Conservation (phyloP, 2,113 vertebrate species). For the Todiramphus saurophagus region DNA sequence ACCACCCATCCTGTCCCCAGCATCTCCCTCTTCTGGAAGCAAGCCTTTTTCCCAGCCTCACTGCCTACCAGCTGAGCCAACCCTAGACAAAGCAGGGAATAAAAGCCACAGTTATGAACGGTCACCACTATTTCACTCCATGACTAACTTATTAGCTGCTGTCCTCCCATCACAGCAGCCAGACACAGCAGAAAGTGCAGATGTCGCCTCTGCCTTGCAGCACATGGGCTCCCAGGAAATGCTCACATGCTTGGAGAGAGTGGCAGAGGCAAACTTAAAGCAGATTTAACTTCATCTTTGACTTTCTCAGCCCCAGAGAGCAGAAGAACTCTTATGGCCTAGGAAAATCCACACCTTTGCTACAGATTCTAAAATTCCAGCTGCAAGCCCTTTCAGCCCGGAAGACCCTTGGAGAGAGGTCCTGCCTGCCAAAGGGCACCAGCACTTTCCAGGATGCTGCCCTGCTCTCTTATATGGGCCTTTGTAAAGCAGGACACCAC, state of each 20-base stretch:
- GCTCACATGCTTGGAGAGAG: fast-evolving
- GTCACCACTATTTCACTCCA: background rate
- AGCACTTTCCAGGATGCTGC: fast-evolving
- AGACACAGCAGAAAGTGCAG: background rate
- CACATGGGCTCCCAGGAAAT: background rate
- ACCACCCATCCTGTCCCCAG: fast-evolving
- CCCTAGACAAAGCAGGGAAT: background rate
- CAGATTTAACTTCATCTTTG: background rate
- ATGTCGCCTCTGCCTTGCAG: background rate
- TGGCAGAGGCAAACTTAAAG: fast-evolving
- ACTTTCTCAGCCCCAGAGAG: fast-evolving
- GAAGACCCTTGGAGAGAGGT: fast-evolving
- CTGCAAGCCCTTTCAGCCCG: background rate
- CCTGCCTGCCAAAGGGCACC: fast-evolving
- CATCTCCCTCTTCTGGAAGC: background rate
- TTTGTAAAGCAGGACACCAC: background rate
- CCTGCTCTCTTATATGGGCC: background rate
- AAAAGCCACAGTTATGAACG: background rate
- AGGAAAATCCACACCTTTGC: fast-evolving
- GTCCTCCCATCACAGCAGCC: background rate
- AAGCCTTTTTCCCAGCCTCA: background rate
- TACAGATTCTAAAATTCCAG: fast-evolving
- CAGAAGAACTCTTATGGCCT: background rate
- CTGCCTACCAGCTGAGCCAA: background rate
- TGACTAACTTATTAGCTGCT: slow-evolving; percentile 26